Conservation (phyloP, 2,797 vertebrate species). For the Dromococcyx pavoninus region DNA sequence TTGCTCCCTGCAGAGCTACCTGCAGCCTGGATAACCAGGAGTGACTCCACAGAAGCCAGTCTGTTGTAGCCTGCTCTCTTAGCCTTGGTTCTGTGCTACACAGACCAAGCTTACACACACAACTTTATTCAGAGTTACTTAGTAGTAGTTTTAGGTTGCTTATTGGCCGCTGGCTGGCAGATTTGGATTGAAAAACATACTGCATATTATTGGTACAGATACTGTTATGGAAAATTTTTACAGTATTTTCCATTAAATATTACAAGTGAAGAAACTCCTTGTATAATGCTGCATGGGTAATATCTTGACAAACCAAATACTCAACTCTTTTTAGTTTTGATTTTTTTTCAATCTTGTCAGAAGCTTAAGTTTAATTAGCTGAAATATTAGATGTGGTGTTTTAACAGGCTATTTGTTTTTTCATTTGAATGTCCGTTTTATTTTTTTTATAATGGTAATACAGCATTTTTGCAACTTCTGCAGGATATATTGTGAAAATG, state of each 20-base stretch:
- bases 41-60: not conserved
- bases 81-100: not conserved
- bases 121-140: not conserved
- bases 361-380: not conserved
- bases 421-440: not conserved
- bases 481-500: conserved; percentile 86
- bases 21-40: not conserved
- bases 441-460: not conserved
- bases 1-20: not conserved
- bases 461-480: not conserved
- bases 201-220: not conserved
- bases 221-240: not conserved
- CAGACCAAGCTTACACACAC: not conserved
- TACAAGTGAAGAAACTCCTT: not conserved
- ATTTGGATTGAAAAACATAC: not conserved
- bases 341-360: not conserved
- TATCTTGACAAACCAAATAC: not conserved
- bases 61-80: not conserved
- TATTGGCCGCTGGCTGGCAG: not conserved
- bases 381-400: not conserved
- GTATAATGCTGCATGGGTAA: not conserved
- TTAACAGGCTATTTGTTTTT: not conserved
- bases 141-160: not conserved
- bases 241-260: not conserved
- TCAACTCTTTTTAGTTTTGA: not conserved